Base-by-base conservation (phyloP, 2,113 vertebrate genomes). In the Nothocercus nigrocapillus region DNA sequence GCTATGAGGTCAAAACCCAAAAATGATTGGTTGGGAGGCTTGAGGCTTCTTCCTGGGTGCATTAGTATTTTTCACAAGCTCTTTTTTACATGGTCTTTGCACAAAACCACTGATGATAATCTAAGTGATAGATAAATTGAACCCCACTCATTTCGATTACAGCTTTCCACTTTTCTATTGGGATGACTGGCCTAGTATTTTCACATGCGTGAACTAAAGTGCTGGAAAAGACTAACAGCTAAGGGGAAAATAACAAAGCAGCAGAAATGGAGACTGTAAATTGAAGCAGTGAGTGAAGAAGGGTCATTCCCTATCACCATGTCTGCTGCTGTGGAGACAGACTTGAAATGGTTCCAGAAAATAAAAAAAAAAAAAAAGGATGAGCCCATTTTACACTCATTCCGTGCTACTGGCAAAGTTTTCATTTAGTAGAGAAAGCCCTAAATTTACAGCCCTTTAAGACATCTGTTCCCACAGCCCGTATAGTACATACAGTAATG, bases 241-340 rank as follows among this genome's bases (percentile, higher is more conserved):
- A 77, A 95, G 42, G 51, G 20, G 67, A 88, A 96, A 95, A 91
- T 90, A 93, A 88, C 77, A 88, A 81, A 87, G 83, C 30, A 89
- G 53, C 70, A 77, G 64, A 80, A 91, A 63, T 19, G 11, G 40
- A 88, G 82, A 75, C 79, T 68, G 61, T 64, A 81, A 83, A 83
- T 40, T 90, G 79, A 75, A 15, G 11, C 1, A 2, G 13, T 21
- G 25, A 75, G 42, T 72, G 32, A 85, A 81, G 34, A 88, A 81
- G 34, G 79, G 61, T 82, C 32, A 47, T 79, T 90, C 45, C n/a
- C 40, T 16, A 36, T 73, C 70, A 54, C 74, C 53, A 13, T 89
- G 53, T 67, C 6, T 5, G 67, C 62, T 87, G 45, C 45, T 72
- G 61, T 40, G 56, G 59, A 88, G n/a, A 7, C 18, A 75, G 59